Evolutionary conservation across 1,140 invertebrate genomes (phyloP).

Genomic region (Aporrectodea caliginosa): DNA sequence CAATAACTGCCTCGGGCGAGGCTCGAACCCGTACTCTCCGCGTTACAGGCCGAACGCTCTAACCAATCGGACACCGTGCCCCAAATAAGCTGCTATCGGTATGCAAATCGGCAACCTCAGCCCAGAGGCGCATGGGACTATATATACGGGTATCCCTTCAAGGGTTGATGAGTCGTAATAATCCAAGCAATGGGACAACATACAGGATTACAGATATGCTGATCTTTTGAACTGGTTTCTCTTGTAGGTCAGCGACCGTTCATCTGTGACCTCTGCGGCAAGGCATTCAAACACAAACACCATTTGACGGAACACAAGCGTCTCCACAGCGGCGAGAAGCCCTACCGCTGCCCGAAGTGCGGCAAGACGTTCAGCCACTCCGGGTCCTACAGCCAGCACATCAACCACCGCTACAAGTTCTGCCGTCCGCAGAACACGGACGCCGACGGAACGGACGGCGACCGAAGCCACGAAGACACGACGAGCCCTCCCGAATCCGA

Average conservation of each 20-base stretch:
- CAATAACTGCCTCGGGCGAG: too few relatives aligned
- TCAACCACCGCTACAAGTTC: conserved; percentile 88
- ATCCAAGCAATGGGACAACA: background rate
- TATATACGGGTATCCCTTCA: too few relatives aligned
- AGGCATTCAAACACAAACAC: conserved; percentile 99
- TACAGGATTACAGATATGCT: background rate
- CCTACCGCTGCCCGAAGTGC: conserved; percentile 98
- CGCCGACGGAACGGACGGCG: background rate
- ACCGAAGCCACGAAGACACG: too few relatives aligned
- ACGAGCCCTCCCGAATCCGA: background rate
- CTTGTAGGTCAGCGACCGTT: conserved; percentile 90
- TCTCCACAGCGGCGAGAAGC: conserved; percentile 96
- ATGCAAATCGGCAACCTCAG: background rate
- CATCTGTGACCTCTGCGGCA: conserved; percentile 95
- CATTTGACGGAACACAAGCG: conserved; percentile 97
- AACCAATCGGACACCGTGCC: background rate
- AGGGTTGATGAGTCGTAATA: too few relatives aligned
- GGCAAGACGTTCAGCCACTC: conserved; percentile 98
- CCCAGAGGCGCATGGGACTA: background rate
- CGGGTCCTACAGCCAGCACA: conserved; percentile 98
- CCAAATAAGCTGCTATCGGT: background rate
- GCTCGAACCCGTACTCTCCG: too few relatives aligned
- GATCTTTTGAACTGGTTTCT: background rate
- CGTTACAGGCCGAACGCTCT: too few relatives aligned
- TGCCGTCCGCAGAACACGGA: conserved; percentile 40